Evolutionary conservation across 2,797 vertebrate species (phyloP).

Genomic region (Iguana delicatissima): DNA sequence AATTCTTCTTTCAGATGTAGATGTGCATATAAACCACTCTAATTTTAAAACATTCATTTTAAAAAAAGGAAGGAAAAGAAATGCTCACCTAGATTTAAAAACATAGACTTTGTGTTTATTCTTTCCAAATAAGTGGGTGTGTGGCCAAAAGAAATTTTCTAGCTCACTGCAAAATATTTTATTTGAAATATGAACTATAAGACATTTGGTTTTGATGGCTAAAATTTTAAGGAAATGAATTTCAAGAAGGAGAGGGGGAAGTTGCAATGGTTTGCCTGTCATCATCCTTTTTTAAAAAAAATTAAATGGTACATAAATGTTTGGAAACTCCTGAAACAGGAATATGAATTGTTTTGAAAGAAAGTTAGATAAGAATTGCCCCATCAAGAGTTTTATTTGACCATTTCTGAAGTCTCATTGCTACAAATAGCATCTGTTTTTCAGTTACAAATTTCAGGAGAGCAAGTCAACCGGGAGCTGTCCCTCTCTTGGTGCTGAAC

Average conservation of each 20-base stretch:
- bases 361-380: not conserved
- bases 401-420: not conserved
- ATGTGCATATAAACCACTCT: conserved; percentile 11
- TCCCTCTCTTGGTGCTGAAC: conserved; percentile 47
- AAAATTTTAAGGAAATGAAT: not conserved
- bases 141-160: too few relatives aligned
- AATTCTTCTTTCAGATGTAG: conserved; percentile 16
- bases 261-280: not conserved
- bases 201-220: not conserved
- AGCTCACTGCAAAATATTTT: not conserved
- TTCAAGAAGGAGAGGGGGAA: not conserved
- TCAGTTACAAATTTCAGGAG: not conserved
- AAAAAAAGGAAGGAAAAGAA: too few relatives aligned
- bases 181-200: not conserved
- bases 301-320: not conserved
- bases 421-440: not conserved
- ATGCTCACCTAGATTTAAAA: not conserved
- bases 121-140: too few relatives aligned
- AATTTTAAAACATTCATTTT: not conserved
- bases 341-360: not conserved
- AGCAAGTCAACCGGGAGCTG: conserved; percentile 35
- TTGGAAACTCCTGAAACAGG: not conserved
- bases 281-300: not conserved
- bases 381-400: not conserved
- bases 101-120: not conserved